A percentile compares a stretch with the other conserved stretches of the same genome.
Evolutionary conservation across 2,888 invertebrate species (phyloP).

Genomic region (Copidosoma aretas): DNA sequence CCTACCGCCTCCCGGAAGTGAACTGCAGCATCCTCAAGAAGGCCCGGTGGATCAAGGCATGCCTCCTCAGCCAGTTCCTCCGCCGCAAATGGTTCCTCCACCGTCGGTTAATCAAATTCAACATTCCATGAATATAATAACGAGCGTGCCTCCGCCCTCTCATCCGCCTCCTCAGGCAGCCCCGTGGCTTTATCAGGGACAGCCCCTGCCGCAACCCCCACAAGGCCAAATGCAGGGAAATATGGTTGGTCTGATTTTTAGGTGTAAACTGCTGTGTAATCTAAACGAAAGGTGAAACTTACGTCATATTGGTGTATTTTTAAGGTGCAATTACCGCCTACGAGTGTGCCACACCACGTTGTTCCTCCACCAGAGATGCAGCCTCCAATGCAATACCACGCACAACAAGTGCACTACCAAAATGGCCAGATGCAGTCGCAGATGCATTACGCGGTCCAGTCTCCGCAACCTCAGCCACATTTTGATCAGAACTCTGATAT

Average conservation of each 20-base stretch:
- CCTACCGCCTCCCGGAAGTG: conserved; percentile 63
- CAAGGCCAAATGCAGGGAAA: conserved; percentile 56
- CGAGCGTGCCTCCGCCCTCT: conserved; percentile 58
- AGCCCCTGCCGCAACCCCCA: conserved; percentile 49
- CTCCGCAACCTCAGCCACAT: conserved; percentile 51
- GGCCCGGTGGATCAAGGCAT: conserved; percentile 62
- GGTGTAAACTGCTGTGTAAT: background rate
- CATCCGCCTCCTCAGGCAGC: conserved; percentile 58
- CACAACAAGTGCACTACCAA: conserved; percentile 59
- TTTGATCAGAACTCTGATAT: conserved; percentile 57
- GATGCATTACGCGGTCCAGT: conserved; percentile 57
- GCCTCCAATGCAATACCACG: conserved; percentile 57
- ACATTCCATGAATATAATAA: conserved; percentile 57
- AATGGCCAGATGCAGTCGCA: conserved; percentile 60
- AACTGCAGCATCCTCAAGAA: conserved; percentile 64
- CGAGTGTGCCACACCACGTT: conserved; percentile 51
- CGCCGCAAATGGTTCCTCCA: conserved; percentile 60
- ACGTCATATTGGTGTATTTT: background rate
- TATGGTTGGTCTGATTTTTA: background rate
- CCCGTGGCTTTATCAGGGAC: conserved; percentile 58
- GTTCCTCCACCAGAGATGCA: conserved; percentile 56
- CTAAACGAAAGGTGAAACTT: background rate
- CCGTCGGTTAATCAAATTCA: conserved; percentile 54
- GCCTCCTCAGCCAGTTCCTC: conserved; percentile 62
- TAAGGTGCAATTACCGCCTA: conserved; percentile 51